These are phyloP conservation scores for Pseudococcus viburni DNA, from an alignment of 2,888 invertebrate species.

Conservation along the genomic window DNA sequence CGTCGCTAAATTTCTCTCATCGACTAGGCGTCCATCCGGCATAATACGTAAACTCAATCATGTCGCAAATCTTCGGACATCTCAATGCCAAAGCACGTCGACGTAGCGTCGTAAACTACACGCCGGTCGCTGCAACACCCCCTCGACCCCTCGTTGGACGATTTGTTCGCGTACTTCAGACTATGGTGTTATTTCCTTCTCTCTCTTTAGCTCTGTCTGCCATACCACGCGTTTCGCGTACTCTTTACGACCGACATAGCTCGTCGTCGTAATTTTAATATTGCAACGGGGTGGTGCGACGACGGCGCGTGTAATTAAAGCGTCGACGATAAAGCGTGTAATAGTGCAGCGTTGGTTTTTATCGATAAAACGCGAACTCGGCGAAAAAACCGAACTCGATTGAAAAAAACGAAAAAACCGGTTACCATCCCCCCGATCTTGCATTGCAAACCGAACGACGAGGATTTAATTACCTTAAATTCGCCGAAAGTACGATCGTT, in stretches of 20 bases:
- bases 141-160: not conserved
- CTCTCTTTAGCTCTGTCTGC: not conserved
- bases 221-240: not conserved
- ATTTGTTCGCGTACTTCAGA: not conserved
- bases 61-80: slow-evolving; percentile 7
- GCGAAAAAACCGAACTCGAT: not conserved
- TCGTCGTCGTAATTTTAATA: slow-evolving; percentile 13
- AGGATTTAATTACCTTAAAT: not conserved
- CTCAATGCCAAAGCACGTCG: slow-evolving; percentile 7
- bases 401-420: not conserved
- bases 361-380: not conserved
- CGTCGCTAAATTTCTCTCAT: not conserved
- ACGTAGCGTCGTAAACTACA: not conserved
- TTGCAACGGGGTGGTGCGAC: not conserved
- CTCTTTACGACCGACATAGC: not conserved
- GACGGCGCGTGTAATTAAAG: not conserved
- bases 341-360: not conserved
- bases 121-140: too few relatives aligned
- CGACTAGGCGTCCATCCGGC: not conserved
- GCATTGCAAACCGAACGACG: not conserved
- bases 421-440: not conserved
- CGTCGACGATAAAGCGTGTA: not conserved
- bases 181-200: not conserved
- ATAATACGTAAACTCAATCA: not conserved
- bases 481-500: not conserved